Evolutionary conservation across 2,113 vertebrate genomes (phyloP), one percentile per base, ranked within the genome.

Genomic region (Actenoides lindsayi): DNA sequence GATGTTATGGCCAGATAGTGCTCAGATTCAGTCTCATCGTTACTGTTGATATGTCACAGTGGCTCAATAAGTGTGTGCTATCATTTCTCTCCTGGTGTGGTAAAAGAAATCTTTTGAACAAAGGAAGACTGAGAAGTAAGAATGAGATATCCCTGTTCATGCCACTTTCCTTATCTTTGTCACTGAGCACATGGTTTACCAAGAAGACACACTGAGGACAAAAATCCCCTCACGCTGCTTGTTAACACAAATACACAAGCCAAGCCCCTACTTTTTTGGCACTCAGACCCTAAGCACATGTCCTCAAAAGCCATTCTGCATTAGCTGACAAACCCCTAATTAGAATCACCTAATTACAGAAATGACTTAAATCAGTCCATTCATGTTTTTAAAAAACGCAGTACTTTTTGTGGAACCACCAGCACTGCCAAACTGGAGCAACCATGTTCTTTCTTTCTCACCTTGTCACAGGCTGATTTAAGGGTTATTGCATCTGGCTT

Each of bases 401-500:
- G 5, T 50, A 27, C 21, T 83, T 93, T 78, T 78, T 30, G 6
- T 37, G 46, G 51, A 93, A 68, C 64, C 33, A 70, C 19, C 27
- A 4, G 23, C 28, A 51, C 24, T 81, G 51, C 37, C 81, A 80
- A 93, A 85, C 9, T 15, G 4, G 31, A 85, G 59, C 54, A 87
- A 56, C 82, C 39, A 53, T 1, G 7, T 78, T 78, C 59, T 85
- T 88, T 83, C 41, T 74, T 30, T 71, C 63, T 90, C 14, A 10
- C 51, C 51, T 90, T 81, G 25, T 84, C 68, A 92, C 35, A 56
- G 76, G 18, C 51, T 78, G 69, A 96, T 87, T 90, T 94, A 87
- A 82, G n/a, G 8, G 41, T 92, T 93, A 78, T 53, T 89, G 60
- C 83, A n/a, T 94, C 79, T 95, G 94, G 80, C 73, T 94, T 84